Base-by-base conservation (phyloP, 2,113 vertebrate species). In the Malurus elegans region DNA sequence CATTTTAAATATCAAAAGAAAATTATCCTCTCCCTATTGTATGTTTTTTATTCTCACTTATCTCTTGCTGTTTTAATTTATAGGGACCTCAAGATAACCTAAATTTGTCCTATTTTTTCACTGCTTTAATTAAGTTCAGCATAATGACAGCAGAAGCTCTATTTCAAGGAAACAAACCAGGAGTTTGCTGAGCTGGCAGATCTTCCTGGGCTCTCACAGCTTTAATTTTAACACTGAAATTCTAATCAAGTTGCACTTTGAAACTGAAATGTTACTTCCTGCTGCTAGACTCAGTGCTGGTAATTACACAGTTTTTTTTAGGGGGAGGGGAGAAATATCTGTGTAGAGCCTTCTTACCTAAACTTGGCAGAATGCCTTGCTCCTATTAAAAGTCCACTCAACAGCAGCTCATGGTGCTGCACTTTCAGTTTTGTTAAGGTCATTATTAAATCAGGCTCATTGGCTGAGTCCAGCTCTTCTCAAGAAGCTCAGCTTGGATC, bases 211-310 rank as follows among this genome's bases (percentile, higher is more conserved):
- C 29, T 58, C 51, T 86, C 64, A 38, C 42, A 74, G 71, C 70
- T 94, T 91, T 93, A 90, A 94, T 96, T 97, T 93, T 90, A 83
- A 79, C 70, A 48, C 3, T 80, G 64, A 74, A 93, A 89, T 25
- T 48, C 90, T 96, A 95, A 96, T 96, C 78, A 93, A 92, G 62
- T 34, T 53, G 60, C 60, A 90, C 51, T 71, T 89, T 82, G 74
- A 92, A 97, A 91, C 57, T 26, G 93, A 93, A 93, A 86, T 34
- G 32, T 72, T 93, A 62, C 45, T 91, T 93, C 72, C 82, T 85
- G 79, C 86, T 85, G 58, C 51, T 92, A 36, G 56, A 67, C 61
- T 82, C 86, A 42, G 44, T 8, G 19, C 51, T 93, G 53, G 36
- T 75, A 95, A 91, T 91, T 86, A 78, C 34, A 57, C 5, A 19